Evolutionary conservation across 1,140 invertebrate species (phyloP).

Genomic region (Leguminivora glycinivorella): DNA sequence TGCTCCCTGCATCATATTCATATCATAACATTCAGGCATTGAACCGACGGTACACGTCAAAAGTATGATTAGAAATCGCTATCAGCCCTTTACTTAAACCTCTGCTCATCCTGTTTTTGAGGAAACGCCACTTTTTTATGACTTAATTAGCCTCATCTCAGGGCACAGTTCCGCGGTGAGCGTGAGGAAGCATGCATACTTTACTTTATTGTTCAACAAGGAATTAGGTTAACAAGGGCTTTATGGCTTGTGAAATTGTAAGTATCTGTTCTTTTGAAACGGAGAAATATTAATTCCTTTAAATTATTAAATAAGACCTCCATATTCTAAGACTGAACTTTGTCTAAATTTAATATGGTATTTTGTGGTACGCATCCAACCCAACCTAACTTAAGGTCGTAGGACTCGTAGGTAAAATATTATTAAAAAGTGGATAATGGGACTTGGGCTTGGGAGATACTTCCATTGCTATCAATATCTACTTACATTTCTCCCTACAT

Average conservation of each 20-base stretch:
- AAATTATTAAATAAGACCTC: too few species aligned
- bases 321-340: too few species aligned
- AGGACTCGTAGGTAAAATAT: too few species aligned
- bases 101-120: slow-evolving; percentile 43
- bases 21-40: not conserved
- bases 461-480: too few species aligned
- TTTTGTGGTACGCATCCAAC: too few species aligned
- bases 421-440: too few species aligned
- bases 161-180: slow-evolving; percentile 31
- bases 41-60: not conserved
- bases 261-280: not conserved
- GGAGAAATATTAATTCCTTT: not conserved
- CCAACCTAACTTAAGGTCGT: too few species aligned
- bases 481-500: too few species aligned
- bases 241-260: slow-evolving; percentile 1
- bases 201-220: slow-evolving; percentile 44
- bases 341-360: too few species aligned
- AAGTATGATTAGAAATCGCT: not conserved
- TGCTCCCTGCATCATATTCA: too few species aligned
- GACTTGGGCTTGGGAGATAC: too few species aligned
- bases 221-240: slow-evolving; percentile 47
- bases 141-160: slow-evolving; percentile 68
- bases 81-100: not conserved
- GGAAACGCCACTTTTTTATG: slow-evolving; percentile 64
- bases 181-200: slow-evolving; percentile 43